Base-by-base conservation (phyloP, 2,797 vertebrate species). In the Sebastes variabilis region DNA sequence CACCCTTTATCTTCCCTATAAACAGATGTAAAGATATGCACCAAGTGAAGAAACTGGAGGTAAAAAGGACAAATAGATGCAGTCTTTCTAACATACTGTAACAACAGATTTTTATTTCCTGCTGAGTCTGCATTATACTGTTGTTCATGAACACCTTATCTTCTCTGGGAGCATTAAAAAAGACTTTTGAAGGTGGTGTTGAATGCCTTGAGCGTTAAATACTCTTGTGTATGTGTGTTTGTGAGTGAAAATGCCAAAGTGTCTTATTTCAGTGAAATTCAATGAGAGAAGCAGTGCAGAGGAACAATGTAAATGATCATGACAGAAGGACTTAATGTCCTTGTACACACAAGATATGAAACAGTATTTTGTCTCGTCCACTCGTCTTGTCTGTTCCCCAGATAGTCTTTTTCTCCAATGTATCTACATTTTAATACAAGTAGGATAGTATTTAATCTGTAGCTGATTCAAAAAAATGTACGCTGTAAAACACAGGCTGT, bases 41-140 rank as follows among this genome's bases (percentile, higher is more conserved):
- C 60, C 52, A 64, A 42, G 32, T 20, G 42, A 46, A 55, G n/a
- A 65, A 60, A 79, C 67, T 20, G 0, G 61, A 77, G 78, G 55
- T 86, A 75, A 81, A 88, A 67, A 83, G 80, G 73, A 80, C 24
- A 84, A 67, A 76, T 80, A 81, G 25, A 73, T 71, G 66, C 12
- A 2, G 66, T 56, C 38, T 76, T 20, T 32, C 18, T 38, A 66
- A 72, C 36, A 55, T 25, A 62, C 4, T 70, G 61, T 8, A 81
- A 80, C 69, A 86, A 79, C 66, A 79, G 73, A 79, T 84, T 87
- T 85, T 82, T 75, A 73, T 90, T 87, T 90, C 82, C 79, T 73
- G 88, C 88, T 84, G 83, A 91, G 66, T 86, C 66, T 34, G 84
- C 84, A 58, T 54, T 74, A 25, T 25, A n/a, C 68, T 13, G 34